Base-by-base conservation (phyloP, 64 coral and sea anemone species). In the Cladopsammia gracilis region DNA sequence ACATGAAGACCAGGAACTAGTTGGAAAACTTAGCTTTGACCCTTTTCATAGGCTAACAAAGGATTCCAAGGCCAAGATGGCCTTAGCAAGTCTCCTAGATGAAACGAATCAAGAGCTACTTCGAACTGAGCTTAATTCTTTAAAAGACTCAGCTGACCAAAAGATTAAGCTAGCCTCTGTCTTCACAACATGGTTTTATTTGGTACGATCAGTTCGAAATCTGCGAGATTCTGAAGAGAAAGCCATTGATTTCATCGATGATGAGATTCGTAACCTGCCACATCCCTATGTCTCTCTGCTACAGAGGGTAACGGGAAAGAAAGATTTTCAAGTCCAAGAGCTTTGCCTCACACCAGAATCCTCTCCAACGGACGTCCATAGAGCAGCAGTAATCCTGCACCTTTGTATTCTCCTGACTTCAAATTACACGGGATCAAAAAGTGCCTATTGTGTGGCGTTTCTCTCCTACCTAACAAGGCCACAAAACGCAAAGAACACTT, bases 151-250 rank as follows among this genome's bases (percentile, higher is more conserved):
- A 9, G 12, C 62, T 49, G 59, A 73, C 51, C 51, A n/a, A 19
- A 96, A 71, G 77, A 83, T 53, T 24, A 59, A 65, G 19, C 70
- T 96, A 70, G 90, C 86, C 42, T 67, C 76, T 66, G 51, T 60
- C 9, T 25, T 89, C 4, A 70, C 93, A 25, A 80, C 82, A 26
- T 73, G 24, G 51, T 89, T 93, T 70, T 96, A 96, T 46, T 24
- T 93, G 16, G 19, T 64, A 59, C 90, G 95, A 20, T 87, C 95
- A 3, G 58, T 78, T 13, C 88, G 90, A 75, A 93, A 67, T 48
- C 85, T 96, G 10, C 25, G 57, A 16, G 95, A 93, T 48, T 89
- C 90, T 57, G 90, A 96, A 89, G 95, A 96, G 70, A 73, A 89
- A 62, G 79, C 86, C n/a, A 79, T 78, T 10, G 77, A 96, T 3